phyloP scores from a whole-genome alignment of 2,113 vertebrate genomes.

The Lophura nycthemera region DNA sequence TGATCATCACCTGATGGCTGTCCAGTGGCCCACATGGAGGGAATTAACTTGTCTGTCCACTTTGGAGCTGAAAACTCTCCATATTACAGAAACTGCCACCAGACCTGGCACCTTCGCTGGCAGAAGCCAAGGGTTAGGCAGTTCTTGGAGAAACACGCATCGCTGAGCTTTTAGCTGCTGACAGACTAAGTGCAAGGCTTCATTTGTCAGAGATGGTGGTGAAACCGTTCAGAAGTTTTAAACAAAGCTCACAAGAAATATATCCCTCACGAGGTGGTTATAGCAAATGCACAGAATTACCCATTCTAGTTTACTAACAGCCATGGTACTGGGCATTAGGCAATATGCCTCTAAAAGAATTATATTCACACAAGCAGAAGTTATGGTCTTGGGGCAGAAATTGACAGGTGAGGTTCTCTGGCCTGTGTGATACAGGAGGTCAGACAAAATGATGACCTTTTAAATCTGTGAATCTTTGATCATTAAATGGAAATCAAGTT shows the following conservation, averaged over 20 bases:
- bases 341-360: neutral
- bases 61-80: slow-evolving; percentile 37
- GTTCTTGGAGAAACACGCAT: neutral
- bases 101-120: slow-evolving; percentile 26
- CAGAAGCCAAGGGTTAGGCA: slow-evolving; percentile 28
- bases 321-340: neutral
- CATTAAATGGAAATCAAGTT: neutral
- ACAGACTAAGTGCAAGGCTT: slow-evolving; percentile 33
- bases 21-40: slow-evolving; percentile 36
- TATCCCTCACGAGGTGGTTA: neutral
- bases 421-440: neutral
- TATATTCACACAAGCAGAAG: neutral
- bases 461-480: slow-evolving; percentile 15
- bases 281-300: neutral
- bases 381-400: neutral
- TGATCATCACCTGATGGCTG: slow-evolving; percentile 53
- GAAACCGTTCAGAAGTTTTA: neutral
- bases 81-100: slow-evolving; percentile 34
- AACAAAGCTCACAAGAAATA: neutral
- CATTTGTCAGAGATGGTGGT: slow-evolving; percentile 16
- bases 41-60: slow-evolving; percentile 63
- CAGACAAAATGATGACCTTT: neutral
- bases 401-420: neutral
- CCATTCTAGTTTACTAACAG: neutral
- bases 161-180: slow-evolving; percentile 25